These are phyloP conservation scores for Hypomecis punctinalis DNA, from an alignment of 2,888 invertebrate species.

Conservation along the genomic window DNA sequence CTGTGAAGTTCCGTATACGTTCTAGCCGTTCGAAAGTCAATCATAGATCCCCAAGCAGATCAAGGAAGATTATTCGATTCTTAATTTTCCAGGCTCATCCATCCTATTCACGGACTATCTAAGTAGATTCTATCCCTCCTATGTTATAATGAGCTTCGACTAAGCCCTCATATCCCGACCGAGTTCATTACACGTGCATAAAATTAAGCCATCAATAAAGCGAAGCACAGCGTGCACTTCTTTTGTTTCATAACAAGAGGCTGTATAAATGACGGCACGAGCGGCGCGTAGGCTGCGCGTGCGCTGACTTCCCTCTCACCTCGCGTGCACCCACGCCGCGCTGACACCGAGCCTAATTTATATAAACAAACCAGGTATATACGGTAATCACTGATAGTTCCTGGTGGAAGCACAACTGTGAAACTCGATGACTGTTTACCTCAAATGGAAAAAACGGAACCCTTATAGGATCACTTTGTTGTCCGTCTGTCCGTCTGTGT, in stretches of 20 bases:
- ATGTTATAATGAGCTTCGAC: not conserved
- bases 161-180: not conserved
- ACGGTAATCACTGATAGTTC: constrained; percentile 7
- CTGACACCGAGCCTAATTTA: constrained; percentile 38
- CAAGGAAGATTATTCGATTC: too few species aligned
- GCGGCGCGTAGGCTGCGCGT: constrained; percentile 72
- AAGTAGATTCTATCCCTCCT: too few species aligned
- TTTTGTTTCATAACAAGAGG: constrained; percentile 65
- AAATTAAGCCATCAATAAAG: constrained; percentile 35
- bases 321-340: constrained; percentile 62
- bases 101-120: too few species aligned
- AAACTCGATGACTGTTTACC: too few species aligned
- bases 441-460: too few species aligned
- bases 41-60: too few species aligned
- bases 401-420: not conserved
- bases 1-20: too few species aligned
- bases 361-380: constrained; percentile 32
- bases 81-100: too few species aligned
- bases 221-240: constrained; percentile 45
- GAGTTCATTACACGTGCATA: constrained; percentile 16
- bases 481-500: too few species aligned
- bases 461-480: too few species aligned
- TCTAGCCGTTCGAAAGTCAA: too few species aligned
- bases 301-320: constrained; percentile 71
- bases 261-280: constrained; percentile 69